Evolutionary conservation across 2,113 vertebrate genomes (phyloP), one percentile per base, ranked within the genome.

Genomic region (Ammodytes marinus): DNA sequence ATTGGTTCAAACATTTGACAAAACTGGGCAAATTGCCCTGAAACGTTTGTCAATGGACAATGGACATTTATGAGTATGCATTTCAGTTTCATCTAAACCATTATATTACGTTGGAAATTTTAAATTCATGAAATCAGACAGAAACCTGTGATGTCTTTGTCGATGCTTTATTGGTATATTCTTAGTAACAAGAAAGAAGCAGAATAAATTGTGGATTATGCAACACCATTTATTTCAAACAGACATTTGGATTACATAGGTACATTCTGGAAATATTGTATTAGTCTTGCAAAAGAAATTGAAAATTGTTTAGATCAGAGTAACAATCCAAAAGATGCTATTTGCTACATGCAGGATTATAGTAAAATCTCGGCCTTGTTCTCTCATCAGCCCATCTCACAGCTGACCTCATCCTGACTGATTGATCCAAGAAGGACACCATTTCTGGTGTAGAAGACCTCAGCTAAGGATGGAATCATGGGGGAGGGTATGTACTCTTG

Each of bases 401-500:
- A 9, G 15, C 27, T 61, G 15, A 53, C 12, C 1, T 15, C 6
- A 19, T 7, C 0, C 27, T 40, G 46, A 81, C 49, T 5, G 12
- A 19, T 1, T 58, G 2, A 60, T 42, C 84, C 83, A 46, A n/a
- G 17, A 2, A 94, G 77, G 45, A 93, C 50, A 4, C 90, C 91
- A 0, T 92, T 93, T 66, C 91, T 90, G 67, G 69, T 88, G 64
- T 88, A 47, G 74, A 91, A 94, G 63, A 65, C 70, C 7, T 88
- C 42, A 17, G 80, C 74, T 69, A 93, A 39, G 54, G 71, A 0
- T 3, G 82, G 0, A 43, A 53, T 80, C 84, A 94, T 87, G 35
- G 86, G 69, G 5, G 85, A 86, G 2, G 96, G 81, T 0, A 37
- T 57, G 6, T 96, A 95, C 0, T 95, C 78, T 0, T 77, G 39